Evolutionary conservation across 2,797 vertebrate species (phyloP), one percentile per base, ranked within the genome.

Genomic region (Darevskia nairensis): DNA sequence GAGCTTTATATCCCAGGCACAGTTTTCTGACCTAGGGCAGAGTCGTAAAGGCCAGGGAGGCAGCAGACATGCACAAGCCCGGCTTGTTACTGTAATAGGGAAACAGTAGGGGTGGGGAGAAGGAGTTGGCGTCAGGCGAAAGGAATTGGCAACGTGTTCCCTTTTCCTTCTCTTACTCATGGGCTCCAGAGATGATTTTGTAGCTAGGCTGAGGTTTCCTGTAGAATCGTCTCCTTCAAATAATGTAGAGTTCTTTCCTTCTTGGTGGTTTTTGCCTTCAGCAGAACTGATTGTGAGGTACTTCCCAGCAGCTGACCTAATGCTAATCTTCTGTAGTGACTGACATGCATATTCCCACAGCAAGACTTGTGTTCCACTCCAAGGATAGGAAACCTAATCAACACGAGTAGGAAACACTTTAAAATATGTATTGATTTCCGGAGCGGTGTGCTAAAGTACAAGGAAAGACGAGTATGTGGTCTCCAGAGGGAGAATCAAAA

Each of bases 1-100:
- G 89, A 93, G 89, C 86, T 93, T 94, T 94, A 88, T 91, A 86
- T 94, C 91, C 59, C 91, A 80, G 44, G 79, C 81, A 92, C 75
- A 84, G 83, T 87, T 88, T 86, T 64, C 88, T 90, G 80, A 90
- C 88, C 68, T 85, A 25, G 66, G 90, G 71, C 2, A 27, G 86
- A 10, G 87, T 85, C 89, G 80, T 79, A 90, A 87, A 94, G 87
- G 66, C 25, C 88, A 17, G 1, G 76, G 23, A 64, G 84, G 87
- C 88, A 82, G 59, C 87, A 87, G 91, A 75, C 85, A 87, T 91
- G 86, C 74, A 85, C 75, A 68, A 44, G 86, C 6, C 23, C 0
- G 0, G 4, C 27, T 66, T 71, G 82, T 72, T 88, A 80, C 44
- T 90, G 71, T 61, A 88, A 3, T 0, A 61, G 41, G 87, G 69